Percentiles rank a stretch among this genome's conserved stretches.
Conservation (phyloP, 2,888 invertebrate genomes). For the Tryphoninae sp. region DNA sequence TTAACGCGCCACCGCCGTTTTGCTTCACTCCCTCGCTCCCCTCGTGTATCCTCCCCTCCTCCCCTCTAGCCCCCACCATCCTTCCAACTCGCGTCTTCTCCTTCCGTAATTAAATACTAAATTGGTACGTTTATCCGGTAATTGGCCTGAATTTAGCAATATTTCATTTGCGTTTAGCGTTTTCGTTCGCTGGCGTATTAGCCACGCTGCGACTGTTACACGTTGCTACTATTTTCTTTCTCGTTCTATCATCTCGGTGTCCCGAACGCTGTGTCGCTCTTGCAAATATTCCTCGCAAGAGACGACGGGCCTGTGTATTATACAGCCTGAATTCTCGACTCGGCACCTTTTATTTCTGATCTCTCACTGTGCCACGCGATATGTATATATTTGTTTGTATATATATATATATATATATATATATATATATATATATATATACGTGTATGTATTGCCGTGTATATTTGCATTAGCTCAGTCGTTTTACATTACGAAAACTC, state of each 20-base stretch:
- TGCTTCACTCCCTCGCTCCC: conserved; percentile 57
- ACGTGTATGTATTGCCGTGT: neutral
- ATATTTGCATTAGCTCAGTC: conserved; percentile 6
- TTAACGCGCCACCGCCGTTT: conserved; percentile 72
- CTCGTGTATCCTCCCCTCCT: conserved; percentile 17
- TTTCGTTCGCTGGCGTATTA: conserved; percentile 50
- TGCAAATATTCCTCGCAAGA: conserved; percentile 28
- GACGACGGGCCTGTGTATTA: conserved; percentile 40
- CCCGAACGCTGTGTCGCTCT: conserved; percentile 28
- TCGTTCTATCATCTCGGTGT: conserved; percentile 47
- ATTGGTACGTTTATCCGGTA: conserved; percentile 74
- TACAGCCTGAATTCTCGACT: conserved; percentile 33
- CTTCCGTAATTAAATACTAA: conserved; percentile 77
- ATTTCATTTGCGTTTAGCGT: conserved; percentile 73
- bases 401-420: no score
- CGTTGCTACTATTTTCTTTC: conserved; percentile 58
- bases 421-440: no score
- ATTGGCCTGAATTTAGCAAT: conserved; percentile 78
- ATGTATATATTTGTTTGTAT: neutral
- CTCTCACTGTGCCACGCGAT: conserved; percentile 27
- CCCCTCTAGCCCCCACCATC: conserved; percentile 9
- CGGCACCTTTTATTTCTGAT: conserved; percentile 45
- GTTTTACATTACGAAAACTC: conserved; percentile 44
- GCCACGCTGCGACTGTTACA: neutral
- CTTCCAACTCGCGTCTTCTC: neutral